Conservation (phyloP, 2,888 invertebrate genomes). For the Hemaris fuciformis region DNA sequence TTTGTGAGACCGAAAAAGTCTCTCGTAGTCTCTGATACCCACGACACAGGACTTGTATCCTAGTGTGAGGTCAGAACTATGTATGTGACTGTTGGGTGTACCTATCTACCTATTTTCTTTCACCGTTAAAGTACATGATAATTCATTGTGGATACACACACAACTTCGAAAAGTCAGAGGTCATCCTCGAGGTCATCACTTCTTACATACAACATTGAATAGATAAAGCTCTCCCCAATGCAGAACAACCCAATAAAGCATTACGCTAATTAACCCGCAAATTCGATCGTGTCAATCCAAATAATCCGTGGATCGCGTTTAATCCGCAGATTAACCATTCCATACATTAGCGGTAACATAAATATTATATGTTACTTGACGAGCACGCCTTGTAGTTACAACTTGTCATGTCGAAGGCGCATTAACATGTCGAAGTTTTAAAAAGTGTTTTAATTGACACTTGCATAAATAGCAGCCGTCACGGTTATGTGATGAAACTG, state of each 20-base stretch:
- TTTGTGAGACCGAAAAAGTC: too few relatives aligned
- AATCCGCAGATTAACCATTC: not conserved
- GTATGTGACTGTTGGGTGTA: too few relatives aligned
- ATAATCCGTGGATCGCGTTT: not conserved
- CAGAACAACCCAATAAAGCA: not conserved
- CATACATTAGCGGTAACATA: not conserved
- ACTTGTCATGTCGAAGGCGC: not conserved
- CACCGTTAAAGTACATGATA: too few relatives aligned
- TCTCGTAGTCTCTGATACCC: too few relatives aligned
- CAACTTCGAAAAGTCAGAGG: too few relatives aligned
- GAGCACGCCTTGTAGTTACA: not conserved
- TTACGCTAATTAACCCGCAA: not conserved
- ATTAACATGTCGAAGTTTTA: constrained; percentile 1
- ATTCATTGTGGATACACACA: too few relatives aligned
- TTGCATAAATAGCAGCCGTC: not conserved
- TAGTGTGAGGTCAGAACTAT: too few relatives aligned
- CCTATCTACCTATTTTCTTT: too few relatives aligned
- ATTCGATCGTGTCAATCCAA: not conserved
- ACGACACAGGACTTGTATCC: too few relatives aligned
- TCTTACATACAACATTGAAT: too few relatives aligned
- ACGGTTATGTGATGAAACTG: not conserved
- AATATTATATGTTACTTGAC: not conserved
- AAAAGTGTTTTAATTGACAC: constrained; percentile 10
- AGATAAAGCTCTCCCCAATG: too few relatives aligned
- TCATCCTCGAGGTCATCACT: too few relatives aligned